Conservation (phyloP, 64 coral and sea anemone species). For the Porites australiensis region DNA sequence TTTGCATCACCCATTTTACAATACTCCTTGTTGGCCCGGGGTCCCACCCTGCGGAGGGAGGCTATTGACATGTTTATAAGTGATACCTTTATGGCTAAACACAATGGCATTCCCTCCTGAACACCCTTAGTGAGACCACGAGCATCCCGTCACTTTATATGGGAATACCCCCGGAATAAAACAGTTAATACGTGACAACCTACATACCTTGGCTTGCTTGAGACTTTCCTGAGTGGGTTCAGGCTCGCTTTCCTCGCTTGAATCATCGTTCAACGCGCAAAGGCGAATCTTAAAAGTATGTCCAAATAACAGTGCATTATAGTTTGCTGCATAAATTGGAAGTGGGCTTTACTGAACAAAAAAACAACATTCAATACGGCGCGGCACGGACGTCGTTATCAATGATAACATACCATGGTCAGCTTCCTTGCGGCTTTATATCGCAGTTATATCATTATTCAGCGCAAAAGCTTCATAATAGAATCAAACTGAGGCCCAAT, state of each 20-base stretch:
- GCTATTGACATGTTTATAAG: too few species aligned
- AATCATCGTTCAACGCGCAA: constrained; percentile 82
- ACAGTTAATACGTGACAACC: neutral
- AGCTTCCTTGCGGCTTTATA: neutral
- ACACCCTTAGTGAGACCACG: too few species aligned
- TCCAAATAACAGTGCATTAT: neutral
- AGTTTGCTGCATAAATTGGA: neutral
- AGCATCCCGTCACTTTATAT: too few species aligned
- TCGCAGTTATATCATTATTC: neutral
- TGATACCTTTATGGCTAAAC: too few species aligned
- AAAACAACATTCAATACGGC: neutral
- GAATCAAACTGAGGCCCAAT: too few species aligned
- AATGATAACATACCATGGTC: neutral
- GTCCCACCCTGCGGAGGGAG: too few species aligned
- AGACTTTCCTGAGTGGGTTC: constrained; percentile 83
- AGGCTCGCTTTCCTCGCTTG: constrained; percentile 78
- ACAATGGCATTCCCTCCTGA: too few species aligned
- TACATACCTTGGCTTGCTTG: constrained; percentile 78
- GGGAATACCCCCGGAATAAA: too few species aligned
- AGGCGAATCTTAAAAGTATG: constrained; percentile 72
- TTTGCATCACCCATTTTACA: too few species aligned
- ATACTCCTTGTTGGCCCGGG: too few species aligned
- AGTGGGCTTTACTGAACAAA: neutral
- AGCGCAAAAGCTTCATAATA: too few species aligned
- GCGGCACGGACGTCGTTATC: neutral